phyloP scores from a whole-genome alignment of 2,797 vertebrate genomes.

The Ficedula albicollis region DNA sequence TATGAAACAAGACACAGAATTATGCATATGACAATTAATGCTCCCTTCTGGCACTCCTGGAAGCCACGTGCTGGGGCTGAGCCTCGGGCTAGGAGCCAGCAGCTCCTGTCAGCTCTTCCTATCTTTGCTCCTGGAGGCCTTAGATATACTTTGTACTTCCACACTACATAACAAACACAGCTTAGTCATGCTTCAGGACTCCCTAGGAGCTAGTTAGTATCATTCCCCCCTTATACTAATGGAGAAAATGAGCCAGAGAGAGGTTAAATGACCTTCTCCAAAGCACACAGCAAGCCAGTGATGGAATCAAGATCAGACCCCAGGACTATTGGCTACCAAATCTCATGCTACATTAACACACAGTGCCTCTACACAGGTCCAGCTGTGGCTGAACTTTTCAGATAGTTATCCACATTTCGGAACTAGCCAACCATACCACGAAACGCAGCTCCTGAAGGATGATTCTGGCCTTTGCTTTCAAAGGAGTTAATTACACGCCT shows the following conservation, averaged over 20 bases:
- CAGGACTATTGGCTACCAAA: conserved; percentile 16
- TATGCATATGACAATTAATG: neutral
- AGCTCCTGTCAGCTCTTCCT: conserved; percentile 10
- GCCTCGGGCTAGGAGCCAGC: neutral
- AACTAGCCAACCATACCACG: neutral
- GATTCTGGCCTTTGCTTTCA: neutral
- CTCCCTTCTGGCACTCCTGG: neutral
- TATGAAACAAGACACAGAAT: neutral
- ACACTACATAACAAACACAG: neutral
- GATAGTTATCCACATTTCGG: neutral
- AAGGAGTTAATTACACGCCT: neutral
- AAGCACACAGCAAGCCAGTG: conserved; percentile 25
- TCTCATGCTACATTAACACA: conserved; percentile 27
- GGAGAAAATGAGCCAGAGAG: conserved; percentile 45
- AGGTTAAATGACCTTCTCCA: conserved; percentile 47
- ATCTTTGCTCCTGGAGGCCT: conserved; percentile 17
- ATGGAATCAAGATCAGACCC: neutral
- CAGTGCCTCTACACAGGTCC: neutral
- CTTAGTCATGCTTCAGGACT: conserved; percentile 1
- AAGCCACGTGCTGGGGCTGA: neutral
- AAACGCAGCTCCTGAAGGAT: neutral
- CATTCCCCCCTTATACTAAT: neutral
- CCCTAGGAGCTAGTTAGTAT: conserved; percentile 22
- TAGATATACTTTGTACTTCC: conserved; percentile 14
- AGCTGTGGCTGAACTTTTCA: conserved; percentile 51